Conservation (phyloP, 37 sponge, comb jelly and placozoan genomes). For the Mnemiopsis leidyi region DNA sequence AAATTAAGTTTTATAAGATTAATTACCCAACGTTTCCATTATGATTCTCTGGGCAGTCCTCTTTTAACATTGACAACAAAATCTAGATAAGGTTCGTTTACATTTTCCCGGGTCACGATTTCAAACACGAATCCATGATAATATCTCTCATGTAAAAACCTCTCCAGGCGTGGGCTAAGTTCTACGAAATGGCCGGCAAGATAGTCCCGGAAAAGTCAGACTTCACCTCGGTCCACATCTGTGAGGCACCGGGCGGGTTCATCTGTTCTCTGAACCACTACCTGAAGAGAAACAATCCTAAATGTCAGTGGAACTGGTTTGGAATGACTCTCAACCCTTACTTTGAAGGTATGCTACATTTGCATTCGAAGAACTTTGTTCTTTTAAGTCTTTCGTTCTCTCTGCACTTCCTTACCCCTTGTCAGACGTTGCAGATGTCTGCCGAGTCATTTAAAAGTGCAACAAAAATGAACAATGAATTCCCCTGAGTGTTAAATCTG, state of each 20-base stretch:
- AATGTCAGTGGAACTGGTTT: slow-evolving; percentile 85
- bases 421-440: background rate
- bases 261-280: slow-evolving; percentile 89
- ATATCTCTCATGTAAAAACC: background rate
- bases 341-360: slow-evolving; percentile 72
- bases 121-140: no score
- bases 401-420: slow-evolving; percentile 23
- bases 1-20: background rate
- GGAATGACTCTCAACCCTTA: slow-evolving; percentile 91
- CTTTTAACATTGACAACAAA: slow-evolving; percentile 41
- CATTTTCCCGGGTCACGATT: no score
- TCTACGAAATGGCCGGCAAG: slow-evolving; percentile 79
- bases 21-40: background rate
- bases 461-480: background rate
- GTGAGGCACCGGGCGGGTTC: slow-evolving; percentile 91
- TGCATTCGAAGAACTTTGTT: background rate
- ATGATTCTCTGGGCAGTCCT: slow-evolving; percentile 2
- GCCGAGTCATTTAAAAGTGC: slow-evolving; percentile 54
- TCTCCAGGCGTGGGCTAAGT: slow-evolving; percentile 86
- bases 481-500: background rate
- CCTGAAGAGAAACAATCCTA: slow-evolving; percentile 74
- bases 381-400: background rate
- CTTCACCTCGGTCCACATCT: slow-evolving; percentile 84
- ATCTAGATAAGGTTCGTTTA: background rate
- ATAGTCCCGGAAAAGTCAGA: slow-evolving; percentile 66